phyloP scores from a whole-genome alignment of 2,888 invertebrate species.

The Drepanosiphum platanoidis region DNA sequence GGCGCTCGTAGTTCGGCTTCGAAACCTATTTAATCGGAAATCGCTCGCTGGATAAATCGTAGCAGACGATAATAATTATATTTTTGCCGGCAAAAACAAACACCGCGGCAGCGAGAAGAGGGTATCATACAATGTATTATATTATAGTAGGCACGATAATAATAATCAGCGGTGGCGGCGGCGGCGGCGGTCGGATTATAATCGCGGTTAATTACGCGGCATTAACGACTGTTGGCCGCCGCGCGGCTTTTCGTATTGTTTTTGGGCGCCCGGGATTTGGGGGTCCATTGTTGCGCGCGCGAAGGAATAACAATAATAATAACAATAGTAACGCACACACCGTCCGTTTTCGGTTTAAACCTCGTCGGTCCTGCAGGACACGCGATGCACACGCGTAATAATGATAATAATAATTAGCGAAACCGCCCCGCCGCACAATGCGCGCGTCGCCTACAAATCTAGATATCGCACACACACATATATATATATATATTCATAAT shows the following conservation, averaged over 20 bases:
- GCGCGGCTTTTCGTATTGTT: conserved; percentile 55
- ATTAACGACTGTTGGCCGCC: conserved; percentile 41
- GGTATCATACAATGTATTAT: background rate
- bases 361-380: conserved; percentile 3
- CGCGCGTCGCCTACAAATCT: conserved; percentile 40
- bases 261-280: conserved; percentile 41
- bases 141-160: background rate
- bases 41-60: background rate
- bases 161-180: background rate
- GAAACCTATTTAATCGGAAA: conserved; percentile 13
- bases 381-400: conserved; percentile 19
- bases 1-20: background rate
- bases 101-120: too few relatives aligned
- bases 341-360: conserved; percentile 33
- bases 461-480: conserved; percentile 19
- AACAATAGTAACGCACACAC: conserved; percentile 42
- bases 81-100: conserved; percentile 18
- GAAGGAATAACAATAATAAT: conserved; percentile 50
- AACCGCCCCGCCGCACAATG: conserved; percentile 9
- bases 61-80: background rate
- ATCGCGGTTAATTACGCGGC: conserved; percentile 60
- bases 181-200: conserved; percentile 31
- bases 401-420: conserved; percentile 29
- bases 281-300: conserved; percentile 45
- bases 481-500: background rate